Conservation (phyloP, 2,888 invertebrate species). For the Deilephila porcellus region DNA sequence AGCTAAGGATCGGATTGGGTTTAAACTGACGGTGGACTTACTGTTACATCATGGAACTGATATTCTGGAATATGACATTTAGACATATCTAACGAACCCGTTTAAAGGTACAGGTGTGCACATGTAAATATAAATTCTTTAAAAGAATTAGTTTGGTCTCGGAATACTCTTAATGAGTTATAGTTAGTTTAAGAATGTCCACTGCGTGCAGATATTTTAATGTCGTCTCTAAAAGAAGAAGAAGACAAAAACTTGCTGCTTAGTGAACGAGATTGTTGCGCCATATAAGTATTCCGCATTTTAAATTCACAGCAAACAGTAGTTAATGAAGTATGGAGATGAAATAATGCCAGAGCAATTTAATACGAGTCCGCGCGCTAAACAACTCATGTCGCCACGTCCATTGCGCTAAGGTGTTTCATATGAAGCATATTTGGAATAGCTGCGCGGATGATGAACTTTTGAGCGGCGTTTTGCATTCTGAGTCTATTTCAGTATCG, state of each 20-base stretch:
- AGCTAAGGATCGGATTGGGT: too few relatives aligned
- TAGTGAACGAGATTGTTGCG: background rate
- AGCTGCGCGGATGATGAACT: conserved; percentile 73
- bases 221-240: background rate
- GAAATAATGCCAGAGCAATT: conserved; percentile 45
- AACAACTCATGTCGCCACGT: conserved; percentile 49
- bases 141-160: background rate
- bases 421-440: conserved; percentile 67
- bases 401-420: conserved; percentile 57
- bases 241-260: conserved; percentile 4
- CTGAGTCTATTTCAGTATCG: conserved; percentile 68
- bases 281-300: conserved; percentile 8
- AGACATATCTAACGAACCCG: background rate
- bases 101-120: background rate
- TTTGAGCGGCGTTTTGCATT: conserved; percentile 69
- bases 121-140: background rate
- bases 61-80: background rate
- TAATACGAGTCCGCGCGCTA: conserved; percentile 45
- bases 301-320: conserved; percentile 10
- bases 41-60: too few relatives aligned
- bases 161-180: conserved; percentile 3
- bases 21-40: too few relatives aligned
- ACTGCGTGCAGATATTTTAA: background rate
- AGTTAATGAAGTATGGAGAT: conserved; percentile 29
- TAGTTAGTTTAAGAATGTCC: background rate